Percentiles rank a stretch among this genome's conserved stretches.
Evolutionary conservation across 2,797 vertebrate genomes (phyloP).

Genomic region (Xenops minutus): DNA sequence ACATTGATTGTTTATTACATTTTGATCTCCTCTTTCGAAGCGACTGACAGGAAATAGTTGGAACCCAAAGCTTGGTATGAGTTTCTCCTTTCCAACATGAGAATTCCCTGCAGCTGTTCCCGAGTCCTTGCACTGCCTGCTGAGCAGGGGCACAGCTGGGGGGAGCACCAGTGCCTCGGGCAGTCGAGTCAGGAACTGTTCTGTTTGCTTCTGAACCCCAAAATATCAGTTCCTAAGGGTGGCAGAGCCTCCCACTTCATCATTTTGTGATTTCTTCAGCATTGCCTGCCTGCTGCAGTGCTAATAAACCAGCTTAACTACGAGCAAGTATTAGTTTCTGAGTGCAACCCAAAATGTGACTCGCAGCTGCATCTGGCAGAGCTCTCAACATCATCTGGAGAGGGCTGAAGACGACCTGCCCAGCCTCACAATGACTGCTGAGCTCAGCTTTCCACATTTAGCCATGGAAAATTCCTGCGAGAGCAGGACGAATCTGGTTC

Average conservation of each 20-base stretch:
- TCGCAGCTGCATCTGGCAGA: background rate
- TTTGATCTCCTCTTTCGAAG: constrained; percentile 64
- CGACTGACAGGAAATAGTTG: constrained; percentile 40
- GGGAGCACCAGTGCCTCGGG: background rate
- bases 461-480: background rate
- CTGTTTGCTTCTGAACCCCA: background rate
- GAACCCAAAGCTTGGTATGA: constrained; percentile 1
- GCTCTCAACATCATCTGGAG: background rate
- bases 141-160: background rate
- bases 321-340: background rate
- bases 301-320: background rate
- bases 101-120: background rate
- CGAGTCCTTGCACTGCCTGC: fast-evolving
- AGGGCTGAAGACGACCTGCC: background rate
- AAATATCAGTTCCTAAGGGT: fast-evolving
- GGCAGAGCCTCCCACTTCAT: background rate
- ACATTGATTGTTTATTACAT: constrained; percentile 68
- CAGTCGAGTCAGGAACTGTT: background rate
- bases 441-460: background rate
- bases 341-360: background rate
- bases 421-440: background rate
- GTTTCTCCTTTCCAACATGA: background rate
- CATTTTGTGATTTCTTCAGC: background rate
- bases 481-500: background rate
- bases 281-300: background rate